These are phyloP conservation scores for Mnemiopsis leidyi DNA, from an alignment of 37 sponge, comb jelly and placozoan genomes.

Conservation along the genomic window DNA sequence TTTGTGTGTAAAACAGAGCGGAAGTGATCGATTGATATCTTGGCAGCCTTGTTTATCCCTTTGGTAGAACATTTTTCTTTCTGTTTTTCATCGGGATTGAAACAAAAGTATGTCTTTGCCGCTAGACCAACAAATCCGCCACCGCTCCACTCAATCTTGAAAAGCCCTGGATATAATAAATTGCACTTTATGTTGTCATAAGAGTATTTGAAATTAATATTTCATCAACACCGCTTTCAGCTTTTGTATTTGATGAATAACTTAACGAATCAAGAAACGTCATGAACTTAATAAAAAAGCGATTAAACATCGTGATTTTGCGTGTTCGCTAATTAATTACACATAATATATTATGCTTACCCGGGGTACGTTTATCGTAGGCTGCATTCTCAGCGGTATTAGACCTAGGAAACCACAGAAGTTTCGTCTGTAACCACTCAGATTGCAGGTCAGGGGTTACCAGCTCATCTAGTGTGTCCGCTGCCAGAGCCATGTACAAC, in stretches of 20 bases:
- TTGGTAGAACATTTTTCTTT: background rate
- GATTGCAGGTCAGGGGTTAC: background rate
- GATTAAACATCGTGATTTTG: too few species aligned
- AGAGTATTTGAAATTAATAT: background rate
- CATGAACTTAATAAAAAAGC: too few species aligned
- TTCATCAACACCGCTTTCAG: background rate
- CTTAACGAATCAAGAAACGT: too few species aligned
- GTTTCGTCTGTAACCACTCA: background rate
- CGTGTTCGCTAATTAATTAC: too few species aligned
- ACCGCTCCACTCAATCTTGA: too few species aligned
- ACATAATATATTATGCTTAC: too few species aligned
- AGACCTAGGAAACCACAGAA: background rate
- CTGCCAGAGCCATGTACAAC: background rate
- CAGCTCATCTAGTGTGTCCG: background rate
- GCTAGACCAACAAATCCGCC: background rate
- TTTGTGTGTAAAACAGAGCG: background rate
- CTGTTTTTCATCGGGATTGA: background rate
- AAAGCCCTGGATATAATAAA: too few species aligned
- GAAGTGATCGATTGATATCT: background rate
- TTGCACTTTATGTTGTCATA: too few species aligned
- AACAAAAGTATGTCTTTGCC: too few species aligned
- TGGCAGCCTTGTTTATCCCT: too few species aligned
- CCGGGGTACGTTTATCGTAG: too few species aligned
- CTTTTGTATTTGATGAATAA: too few species aligned
- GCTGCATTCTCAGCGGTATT: background rate